Conservation (phyloP, 2,113 vertebrate species). For the Coreoperca whiteheadi region DNA sequence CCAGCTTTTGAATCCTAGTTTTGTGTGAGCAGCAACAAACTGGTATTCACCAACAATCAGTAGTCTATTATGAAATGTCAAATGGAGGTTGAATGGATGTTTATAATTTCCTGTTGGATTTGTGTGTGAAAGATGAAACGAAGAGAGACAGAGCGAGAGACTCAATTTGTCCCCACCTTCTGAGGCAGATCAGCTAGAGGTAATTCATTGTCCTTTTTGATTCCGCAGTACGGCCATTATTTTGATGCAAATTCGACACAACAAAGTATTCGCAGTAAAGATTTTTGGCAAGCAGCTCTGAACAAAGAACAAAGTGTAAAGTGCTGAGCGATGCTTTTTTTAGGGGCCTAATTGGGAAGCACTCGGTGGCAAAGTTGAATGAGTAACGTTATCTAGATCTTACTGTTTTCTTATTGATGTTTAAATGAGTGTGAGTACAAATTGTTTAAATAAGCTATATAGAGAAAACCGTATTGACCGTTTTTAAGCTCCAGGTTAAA, state of each 20-base stretch:
- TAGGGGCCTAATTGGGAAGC: conserved; percentile 34
- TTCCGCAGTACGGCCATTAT: conserved; percentile 65
- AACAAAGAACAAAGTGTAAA: conserved; percentile 66
- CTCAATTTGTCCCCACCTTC: conserved; percentile 11
- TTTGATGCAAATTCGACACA: conserved; percentile 70
- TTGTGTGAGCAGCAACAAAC: not conserved
- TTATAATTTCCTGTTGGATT: conserved; percentile 29
- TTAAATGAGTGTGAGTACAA: conserved; percentile 31
- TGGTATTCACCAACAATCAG: conserved; percentile 22
- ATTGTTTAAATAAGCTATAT: conserved; percentile 17
- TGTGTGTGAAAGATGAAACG: conserved; percentile 22
- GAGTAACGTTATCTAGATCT: conserved; percentile 41
- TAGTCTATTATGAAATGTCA: conserved; percentile 22
- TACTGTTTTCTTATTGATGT: conserved; percentile 41
- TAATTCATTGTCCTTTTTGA: conserved; percentile 71
- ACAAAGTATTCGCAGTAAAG: conserved; percentile 56
- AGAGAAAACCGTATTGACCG: not conserved
- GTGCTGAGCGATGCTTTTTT: conserved; percentile 65
- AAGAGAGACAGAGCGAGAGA: not conserved
- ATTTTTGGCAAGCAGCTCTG: conserved; percentile 63
- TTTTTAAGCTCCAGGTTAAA: conserved; percentile 8
- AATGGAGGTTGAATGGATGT: conserved; percentile 6
- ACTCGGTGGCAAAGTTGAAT: conserved; percentile 41
- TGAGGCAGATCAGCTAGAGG: conserved; percentile 47
- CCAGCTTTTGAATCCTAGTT: not conserved